Evolutionary conservation across 1,140 invertebrate genomes (phyloP).

Genomic region (Bombyx mori): ASM3026992v2 NC_085131.1:8953001-8953500

Average conservation of each 20-base stretch:
- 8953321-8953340: slow-evolving; percentile 37
- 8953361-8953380: slow-evolving; percentile 29
- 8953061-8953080: slow-evolving; percentile 65
- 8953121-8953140: slow-evolving; percentile 61
- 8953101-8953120: slow-evolving; percentile 65
- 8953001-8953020: slow-evolving; percentile 27
- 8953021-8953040: slow-evolving; percentile 5
- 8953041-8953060: slow-evolving; percentile 49
- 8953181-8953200: slow-evolving; percentile 69
- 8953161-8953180: slow-evolving; percentile 59
- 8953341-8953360: slow-evolving; percentile 44
- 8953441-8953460: slow-evolving; percentile 71
- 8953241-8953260: slow-evolving; percentile 57
- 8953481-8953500: slow-evolving; percentile 39
- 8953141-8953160: slow-evolving; percentile 69
- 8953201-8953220: slow-evolving; percentile 54
- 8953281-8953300: slow-evolving; percentile 64
- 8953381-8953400: slow-evolving; percentile 56
- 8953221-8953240: slow-evolving; percentile 27
- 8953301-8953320: slow-evolving; percentile 11
- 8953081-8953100: slow-evolving; percentile 48
- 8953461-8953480: slow-evolving; percentile 62
- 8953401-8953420: slow-evolving; percentile 60
- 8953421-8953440: slow-evolving; percentile 63
- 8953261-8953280: slow-evolving; percentile 60